Evolutionary conservation across 2,113 vertebrate genomes (phyloP).

Genomic region (Neofelis nebulosa): DNA sequence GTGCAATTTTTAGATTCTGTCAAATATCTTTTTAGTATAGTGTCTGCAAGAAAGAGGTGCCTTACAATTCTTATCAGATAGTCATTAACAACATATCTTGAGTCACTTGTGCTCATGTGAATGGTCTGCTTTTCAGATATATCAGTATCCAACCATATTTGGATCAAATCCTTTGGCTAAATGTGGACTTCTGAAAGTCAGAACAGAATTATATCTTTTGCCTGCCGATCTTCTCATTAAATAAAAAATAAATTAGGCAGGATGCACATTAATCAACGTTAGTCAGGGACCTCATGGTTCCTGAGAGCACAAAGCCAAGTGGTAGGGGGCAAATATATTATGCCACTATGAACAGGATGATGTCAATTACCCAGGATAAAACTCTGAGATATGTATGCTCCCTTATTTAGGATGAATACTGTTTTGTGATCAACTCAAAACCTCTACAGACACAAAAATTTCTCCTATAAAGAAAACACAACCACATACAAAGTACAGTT

Average conservation of each 20-base stretch:
- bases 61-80: background rate
- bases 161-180: background rate
- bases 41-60: background rate
- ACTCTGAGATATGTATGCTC: background rate
- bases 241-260: background rate
- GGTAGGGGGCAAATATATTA: background rate
- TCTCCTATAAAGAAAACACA: conserved; percentile 22
- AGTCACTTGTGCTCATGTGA: background rate
- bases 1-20: background rate
- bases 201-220: background rate
- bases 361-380: background rate
- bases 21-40: background rate
- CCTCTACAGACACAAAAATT: background rate
- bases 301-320: background rate
- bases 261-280: background rate
- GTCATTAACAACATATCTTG: background rate
- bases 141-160: background rate
- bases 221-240: background rate
- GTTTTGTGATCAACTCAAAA: background rate
- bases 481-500: background rate
- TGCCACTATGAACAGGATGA: background rate
- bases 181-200: background rate
- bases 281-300: background rate
- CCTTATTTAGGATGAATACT: background rate
- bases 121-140: background rate